Base-by-base conservation (phyloP, 1,140 invertebrate genomes). In the Vanessa atalanta region DNA sequence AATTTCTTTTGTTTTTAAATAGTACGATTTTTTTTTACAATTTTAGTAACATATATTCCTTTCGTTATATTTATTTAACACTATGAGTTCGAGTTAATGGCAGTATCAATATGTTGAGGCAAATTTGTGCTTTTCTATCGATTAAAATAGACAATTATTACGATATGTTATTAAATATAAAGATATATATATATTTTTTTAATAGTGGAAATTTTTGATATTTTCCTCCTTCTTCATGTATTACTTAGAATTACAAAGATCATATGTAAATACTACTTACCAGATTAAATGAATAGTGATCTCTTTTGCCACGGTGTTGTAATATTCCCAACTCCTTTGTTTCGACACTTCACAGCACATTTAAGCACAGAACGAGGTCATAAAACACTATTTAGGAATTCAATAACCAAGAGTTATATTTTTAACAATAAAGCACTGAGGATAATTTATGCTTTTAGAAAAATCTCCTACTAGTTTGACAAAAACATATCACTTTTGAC, bases 401-500 rank as follows among this genome's bases (percentile, higher is more conserved):
- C 26, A 12, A 12, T 20, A 37, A 61, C 31, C 13, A 37, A 15
- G 5, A 61, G 31, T 37, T 37, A 61, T 60, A 60, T 14, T 60
- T 60, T 37, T 55, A 23, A 31, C 6, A 8, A 23, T 16, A 26
- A 61, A 61, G 4, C 23, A 61, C 23, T 37, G 31, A 31, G 16
- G 11, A 61, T 15, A 31, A 15, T 61, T 37, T 14, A n/a, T n/a
- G 14, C 31, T 61, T 12, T 12, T 51, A 14, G 14, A 61, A 31
- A 31, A 69, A 69, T 20, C 31, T 57, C 51, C 37, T 47, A 55
- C 37, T 57, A 69, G 12, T 57, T 69, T 69, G 66, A 47, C 53
- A 69, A 20, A 20, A 69, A 69, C 37, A 60, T 69, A 31, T 57
- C 13, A n/a, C 57, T 61, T 51, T 71, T 71, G 69, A 71, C 69